Base-by-base conservation (phyloP, 53 echinoderm and acorn worm species). In the Zoroaster sp. region DNA sequence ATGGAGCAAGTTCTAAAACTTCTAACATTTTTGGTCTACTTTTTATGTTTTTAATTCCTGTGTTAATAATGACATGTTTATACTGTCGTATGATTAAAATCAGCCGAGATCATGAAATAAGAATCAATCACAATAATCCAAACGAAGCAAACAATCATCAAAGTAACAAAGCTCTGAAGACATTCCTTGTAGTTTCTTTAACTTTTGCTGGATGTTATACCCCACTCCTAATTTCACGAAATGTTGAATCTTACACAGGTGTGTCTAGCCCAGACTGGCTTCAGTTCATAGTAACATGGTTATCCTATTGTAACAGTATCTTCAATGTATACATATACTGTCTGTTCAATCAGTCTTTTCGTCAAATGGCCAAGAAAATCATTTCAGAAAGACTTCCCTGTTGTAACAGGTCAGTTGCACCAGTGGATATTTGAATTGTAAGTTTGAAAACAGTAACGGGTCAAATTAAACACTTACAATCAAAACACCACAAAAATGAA, bases 101-200 rank as follows among this genome's bases (percentile, higher is more conserved):
- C 81, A 81, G 81, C 25, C 81, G 81, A 13, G 32, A 42, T 15
- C 80, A 80, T 55, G 42, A 66, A 38, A 63, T 21, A 4, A 63
- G 80, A 7, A 20, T 63, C 21, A 40, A 65, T 23, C 39, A 40
- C 15, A 42, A 42, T 18, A 12, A 40, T 1, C 2, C 63, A 4
- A 44, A 23, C 20, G 80, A 41, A 14, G 40, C 32, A 38, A 80
- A 80, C 80, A 30, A 65, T 38, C 2, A 2, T 40, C 28, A 35
- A 13, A 41, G 65, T 12, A 65, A 80, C 80, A 80, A 80, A 66
- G 80, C 80, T 28, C 66, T 80, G 13, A 80, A 80, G 80, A 40
- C 66, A 30, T 80, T 80, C 59, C 42, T 80, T 11, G 67, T 67
- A 13, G 81, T 81, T 20, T 66, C 66, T 13, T 63, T 81, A 8